phyloP scores from a whole-genome alignment of 2,113 vertebrate species.

The Entomyzon cyanotis region DNA sequence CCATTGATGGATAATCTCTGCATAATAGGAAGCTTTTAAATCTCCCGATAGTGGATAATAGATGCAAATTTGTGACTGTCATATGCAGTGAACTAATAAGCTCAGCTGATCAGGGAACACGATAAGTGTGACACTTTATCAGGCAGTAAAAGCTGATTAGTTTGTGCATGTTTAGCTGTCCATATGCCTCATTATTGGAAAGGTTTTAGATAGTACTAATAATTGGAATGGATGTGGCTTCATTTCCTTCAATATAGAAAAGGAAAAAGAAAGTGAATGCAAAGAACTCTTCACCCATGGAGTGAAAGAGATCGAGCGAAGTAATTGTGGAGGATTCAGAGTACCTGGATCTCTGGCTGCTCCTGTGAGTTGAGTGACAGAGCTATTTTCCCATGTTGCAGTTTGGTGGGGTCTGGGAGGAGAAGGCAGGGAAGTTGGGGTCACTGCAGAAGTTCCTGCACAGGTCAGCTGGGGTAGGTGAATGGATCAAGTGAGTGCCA shows the following conservation, averaged over 20 bases:
- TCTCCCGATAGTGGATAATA: conserved; percentile 45
- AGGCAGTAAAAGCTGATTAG: conserved; percentile 50
- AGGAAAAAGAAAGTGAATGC: not conserved
- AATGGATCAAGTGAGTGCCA: not conserved
- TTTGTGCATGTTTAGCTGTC: conserved; percentile 50
- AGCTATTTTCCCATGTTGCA: not conserved
- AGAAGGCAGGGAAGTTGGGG: not conserved
- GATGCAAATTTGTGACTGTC: conserved; percentile 48
- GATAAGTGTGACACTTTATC: conserved; percentile 41
- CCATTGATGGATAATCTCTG: conserved; percentile 36
- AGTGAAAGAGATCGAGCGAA: not conserved
- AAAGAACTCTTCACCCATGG: not conserved
- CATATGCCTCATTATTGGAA: conserved; percentile 9
- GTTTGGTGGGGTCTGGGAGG: not conserved
- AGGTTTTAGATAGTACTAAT: conserved; percentile 17
- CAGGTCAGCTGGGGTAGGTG: not conserved
- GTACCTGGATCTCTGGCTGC: not conserved
- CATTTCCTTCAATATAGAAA: not conserved
- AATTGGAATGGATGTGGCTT: conserved; percentile 23
- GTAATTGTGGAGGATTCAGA: not conserved
- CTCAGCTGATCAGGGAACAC: conserved; percentile 8
- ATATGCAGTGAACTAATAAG: conserved; percentile 33
- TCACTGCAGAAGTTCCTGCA: not conserved
- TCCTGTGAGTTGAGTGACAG: not conserved
- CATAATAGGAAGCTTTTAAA: conserved; percentile 41